These are phyloP conservation scores for Panopea generosa DNA, from an alignment of 2,888 invertebrate species.

Conservation along the genomic window DNA sequence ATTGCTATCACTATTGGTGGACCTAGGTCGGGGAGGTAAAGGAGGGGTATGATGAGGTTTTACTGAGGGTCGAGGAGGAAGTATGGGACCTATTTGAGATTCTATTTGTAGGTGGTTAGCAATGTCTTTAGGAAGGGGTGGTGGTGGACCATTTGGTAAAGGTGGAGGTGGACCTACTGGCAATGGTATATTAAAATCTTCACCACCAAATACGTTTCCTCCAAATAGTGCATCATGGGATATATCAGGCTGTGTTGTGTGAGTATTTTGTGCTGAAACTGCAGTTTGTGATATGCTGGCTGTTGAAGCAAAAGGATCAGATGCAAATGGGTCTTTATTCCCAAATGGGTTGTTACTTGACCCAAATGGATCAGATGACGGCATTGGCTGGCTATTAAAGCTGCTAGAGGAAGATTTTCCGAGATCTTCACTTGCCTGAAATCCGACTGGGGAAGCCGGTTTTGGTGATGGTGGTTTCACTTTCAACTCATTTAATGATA, in stretches of 20 bases:
- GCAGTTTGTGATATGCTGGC: not conserved
- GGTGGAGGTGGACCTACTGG: constrained; percentile 73
- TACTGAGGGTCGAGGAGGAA: constrained; percentile 59
- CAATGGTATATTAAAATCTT: constrained; percentile 66
- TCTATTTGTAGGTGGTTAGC: constrained; percentile 20
- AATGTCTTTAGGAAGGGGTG: constrained; percentile 59
- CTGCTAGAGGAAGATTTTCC: constrained; percentile 24
- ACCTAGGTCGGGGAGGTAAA: constrained; percentile 61
- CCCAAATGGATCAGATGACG: not conserved
- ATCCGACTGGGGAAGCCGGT: constrained; percentile 49
- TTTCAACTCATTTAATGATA: constrained; percentile 73
- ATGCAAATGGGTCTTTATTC: constrained; percentile 53
- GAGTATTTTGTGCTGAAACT: constrained; percentile 16
- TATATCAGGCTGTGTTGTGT: constrained; percentile 25
- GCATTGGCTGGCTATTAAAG: constrained; percentile 30
- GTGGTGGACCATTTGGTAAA: constrained; percentile 55
- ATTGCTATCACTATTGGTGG: constrained; percentile 36
- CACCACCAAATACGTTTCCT: constrained; percentile 45
- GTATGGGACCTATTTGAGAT: constrained; percentile 63
- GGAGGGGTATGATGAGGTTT: constrained; percentile 42
- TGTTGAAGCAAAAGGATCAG: constrained; percentile 44
- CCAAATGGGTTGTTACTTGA: constrained; percentile 61
- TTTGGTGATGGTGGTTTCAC: constrained; percentile 44
- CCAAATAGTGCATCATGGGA: constrained; percentile 31
- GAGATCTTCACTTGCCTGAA: constrained; percentile 64